Conservation (phyloP, 2,113 vertebrate genomes). For the Aramus guarauna region DNA sequence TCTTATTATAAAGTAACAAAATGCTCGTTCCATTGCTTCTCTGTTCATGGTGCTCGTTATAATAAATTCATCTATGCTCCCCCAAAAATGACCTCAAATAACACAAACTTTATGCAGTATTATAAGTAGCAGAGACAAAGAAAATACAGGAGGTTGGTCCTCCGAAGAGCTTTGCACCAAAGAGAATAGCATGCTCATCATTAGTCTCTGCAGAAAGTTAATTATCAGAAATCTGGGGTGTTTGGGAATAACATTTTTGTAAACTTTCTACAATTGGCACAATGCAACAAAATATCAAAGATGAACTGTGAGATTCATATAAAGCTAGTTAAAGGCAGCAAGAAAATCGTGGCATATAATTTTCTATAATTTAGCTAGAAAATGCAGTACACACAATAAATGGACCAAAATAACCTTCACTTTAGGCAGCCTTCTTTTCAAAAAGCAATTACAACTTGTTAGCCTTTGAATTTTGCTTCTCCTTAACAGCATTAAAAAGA, state of each 20-base stretch:
- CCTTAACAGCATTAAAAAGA: slow-evolving; percentile 5
- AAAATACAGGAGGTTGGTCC: background rate
- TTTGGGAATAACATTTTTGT: background rate
- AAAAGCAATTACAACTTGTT: slow-evolving; percentile 20
- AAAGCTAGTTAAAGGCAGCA: background rate
- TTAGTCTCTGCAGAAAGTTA: background rate
- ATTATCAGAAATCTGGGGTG: background rate
- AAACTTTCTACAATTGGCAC: background rate
- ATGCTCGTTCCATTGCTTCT: background rate
- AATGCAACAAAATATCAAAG: background rate
- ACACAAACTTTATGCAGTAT: background rate
- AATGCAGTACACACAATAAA: slow-evolving; percentile 12
- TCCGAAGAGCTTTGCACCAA: background rate
- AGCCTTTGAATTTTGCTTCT: slow-evolving; percentile 38
- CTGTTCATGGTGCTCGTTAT: background rate
- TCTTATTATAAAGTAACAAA: background rate
- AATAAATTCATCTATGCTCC: background rate
- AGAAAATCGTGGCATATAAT: slow-evolving; percentile 6
- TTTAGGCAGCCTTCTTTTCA: slow-evolving; percentile 33
- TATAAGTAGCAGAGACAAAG: background rate
- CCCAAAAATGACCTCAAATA: background rate
- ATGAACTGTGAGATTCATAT: background rate
- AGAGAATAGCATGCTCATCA: background rate
- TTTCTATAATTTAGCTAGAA: slow-evolving; percentile 46
- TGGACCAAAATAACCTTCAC: slow-evolving; percentile 24